Base-by-base conservation (phyloP, 2,888 invertebrate species). In the Prosapia bicincta region DNA sequence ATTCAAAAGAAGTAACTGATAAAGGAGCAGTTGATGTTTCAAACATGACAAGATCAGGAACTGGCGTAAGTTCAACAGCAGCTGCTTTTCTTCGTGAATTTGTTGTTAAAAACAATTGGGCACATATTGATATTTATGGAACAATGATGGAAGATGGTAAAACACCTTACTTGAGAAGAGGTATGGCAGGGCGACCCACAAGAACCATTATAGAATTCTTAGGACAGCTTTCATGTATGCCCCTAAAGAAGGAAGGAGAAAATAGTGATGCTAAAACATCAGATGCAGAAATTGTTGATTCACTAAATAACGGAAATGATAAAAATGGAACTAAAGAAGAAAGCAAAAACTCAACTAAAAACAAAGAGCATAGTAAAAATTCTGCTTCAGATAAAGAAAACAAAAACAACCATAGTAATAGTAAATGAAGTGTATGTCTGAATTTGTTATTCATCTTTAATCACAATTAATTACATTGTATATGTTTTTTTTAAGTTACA, bases 71-170 rank as follows among this genome's bases (percentile, higher is more conserved):
- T 20, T 54, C 54, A 54, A 54, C 54, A 54, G 54, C 54, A 20
- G 78, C 79, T 15, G 78, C 78, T 5, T 93, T 94, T 82, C 85
- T 95, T 0, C 87, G 88, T 66, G 92, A 93, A 83, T 91, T 91
- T 81, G 88, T 91, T 0, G 90, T 90, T n/a, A 90, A 91, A 80
- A 90, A 87, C n/a, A 88, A 90, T 79, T 95, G 95, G 95, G 85
- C 94, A 80, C 95, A 95, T 83, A 86, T 95, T 79, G 95, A 95
- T 83, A 93, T 92, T 0, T 91, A 91, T 79, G 93, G 93, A 80
- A 91, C 92, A 86, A 87, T 88, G 74, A 90, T 91, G 65, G 88
- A 89, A 79, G 92, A 91, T 20, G 89, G 90, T 77, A 88, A 86
- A 79, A 85, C 89, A 0, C 38, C 74, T 66, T 92, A 92, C 81